A percentile compares a stretch with the other conserved stretches of the same genome.
Conservation (phyloP, 2,888 invertebrate genomes). For the Eledona agricola region DNA sequence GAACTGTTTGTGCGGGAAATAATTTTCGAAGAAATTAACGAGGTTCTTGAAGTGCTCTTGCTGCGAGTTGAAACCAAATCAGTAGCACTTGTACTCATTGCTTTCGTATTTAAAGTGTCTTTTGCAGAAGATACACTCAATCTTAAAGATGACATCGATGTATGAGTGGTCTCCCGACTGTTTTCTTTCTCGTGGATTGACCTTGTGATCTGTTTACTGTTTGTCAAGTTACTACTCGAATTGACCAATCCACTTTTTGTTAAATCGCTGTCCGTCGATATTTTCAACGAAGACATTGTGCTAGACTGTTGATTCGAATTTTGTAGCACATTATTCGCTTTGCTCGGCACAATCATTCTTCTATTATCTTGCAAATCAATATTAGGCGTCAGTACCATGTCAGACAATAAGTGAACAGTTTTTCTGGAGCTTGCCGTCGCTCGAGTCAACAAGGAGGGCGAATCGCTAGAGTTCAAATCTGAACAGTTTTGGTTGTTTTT, state of each 20-base stretch:
- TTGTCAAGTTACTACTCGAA: neutral
- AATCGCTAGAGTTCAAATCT: conserved; percentile 8
- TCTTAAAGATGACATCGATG: conserved; percentile 19
- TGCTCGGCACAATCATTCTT: neutral
- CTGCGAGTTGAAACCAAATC: too few relatives aligned
- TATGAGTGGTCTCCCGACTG: neutral
- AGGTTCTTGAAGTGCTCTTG: neutral
- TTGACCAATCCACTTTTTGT: conserved; percentile 17
- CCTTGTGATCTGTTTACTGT: neutral
- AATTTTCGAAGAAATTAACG: conserved; percentile 1
- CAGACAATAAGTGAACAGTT: neutral
- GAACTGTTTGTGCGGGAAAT: too few relatives aligned
- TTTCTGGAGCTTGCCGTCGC: neutral
- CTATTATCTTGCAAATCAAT: neutral
- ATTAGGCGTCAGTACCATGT: conserved; percentile 12
- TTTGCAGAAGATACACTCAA: conserved; percentile 2
- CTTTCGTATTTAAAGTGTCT: neutral
- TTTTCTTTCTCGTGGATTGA: conserved; percentile 8
- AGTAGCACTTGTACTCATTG: too few relatives aligned
- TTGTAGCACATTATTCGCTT: neutral
- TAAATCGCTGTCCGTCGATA: conserved; percentile 14
- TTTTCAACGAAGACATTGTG: conserved; percentile 19
- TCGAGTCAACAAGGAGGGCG: conserved; percentile 4
- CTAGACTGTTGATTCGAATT: neutral
- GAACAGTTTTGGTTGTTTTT: too few relatives aligned